Evolutionary conservation across 2,888 invertebrate species (phyloP).

Genomic region (Trypoxylon attenuatum): DNA sequence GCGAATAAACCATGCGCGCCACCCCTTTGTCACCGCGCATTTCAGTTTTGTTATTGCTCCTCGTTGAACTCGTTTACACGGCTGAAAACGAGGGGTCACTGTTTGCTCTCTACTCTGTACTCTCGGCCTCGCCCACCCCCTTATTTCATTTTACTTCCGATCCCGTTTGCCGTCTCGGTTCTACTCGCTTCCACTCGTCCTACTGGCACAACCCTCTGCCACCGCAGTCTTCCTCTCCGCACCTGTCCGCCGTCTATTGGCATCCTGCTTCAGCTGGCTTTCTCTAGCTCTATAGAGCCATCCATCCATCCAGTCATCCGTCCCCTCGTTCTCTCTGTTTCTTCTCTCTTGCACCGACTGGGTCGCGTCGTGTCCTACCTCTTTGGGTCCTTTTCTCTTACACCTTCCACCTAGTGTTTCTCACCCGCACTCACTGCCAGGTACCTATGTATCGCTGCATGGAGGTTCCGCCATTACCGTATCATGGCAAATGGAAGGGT

Average conservation of each 20-base stretch:
- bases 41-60: slow-evolving; percentile 26
- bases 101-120: slow-evolving; percentile 21
- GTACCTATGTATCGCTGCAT: slow-evolving; percentile 18
- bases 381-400: background rate
- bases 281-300: background rate
- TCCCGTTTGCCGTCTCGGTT: background rate
- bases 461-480: slow-evolving; percentile 45
- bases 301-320: background rate
- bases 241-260: too few species aligned
- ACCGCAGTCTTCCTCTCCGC: too few species aligned
- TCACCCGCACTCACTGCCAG: background rate
- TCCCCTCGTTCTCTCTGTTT: background rate
- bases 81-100: slow-evolving; percentile 21
- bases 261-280: too few species aligned
- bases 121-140: background rate
- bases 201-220: background rate
- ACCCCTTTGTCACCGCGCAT: slow-evolving; percentile 8
- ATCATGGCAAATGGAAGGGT: slow-evolving; percentile 41
- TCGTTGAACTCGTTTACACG: slow-evolving; percentile 24
- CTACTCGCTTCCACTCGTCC: background rate
- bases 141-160: background rate
- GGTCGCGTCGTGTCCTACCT: background rate
- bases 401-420: background rate
- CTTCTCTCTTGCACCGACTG: background rate
- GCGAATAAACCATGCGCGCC: slow-evolving; percentile 1